A percentile compares a stretch with the other conserved stretches of the same genome.
phyloP scores from a whole-genome alignment of 1,140 invertebrate species.

The Drosophila yakuba region DNA sequence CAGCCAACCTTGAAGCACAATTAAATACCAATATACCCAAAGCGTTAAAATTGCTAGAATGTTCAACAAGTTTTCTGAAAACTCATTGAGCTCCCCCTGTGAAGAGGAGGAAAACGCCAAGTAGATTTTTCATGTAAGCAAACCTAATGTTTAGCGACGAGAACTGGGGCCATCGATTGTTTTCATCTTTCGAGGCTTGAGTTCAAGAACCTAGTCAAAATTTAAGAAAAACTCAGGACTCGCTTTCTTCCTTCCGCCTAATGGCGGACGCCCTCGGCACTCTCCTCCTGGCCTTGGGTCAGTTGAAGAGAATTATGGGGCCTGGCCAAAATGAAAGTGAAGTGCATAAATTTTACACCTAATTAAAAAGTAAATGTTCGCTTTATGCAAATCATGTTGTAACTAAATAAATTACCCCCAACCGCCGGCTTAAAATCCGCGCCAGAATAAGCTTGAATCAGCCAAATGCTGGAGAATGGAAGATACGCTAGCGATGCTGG shows the following conservation, averaged over 20 bases:
- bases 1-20: neutral
- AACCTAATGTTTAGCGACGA: neutral
- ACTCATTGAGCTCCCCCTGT: neutral
- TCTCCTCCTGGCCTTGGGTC: conserved; percentile 12
- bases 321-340: conserved; percentile 66
- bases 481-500: conserved; percentile 12
- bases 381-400: conserved; percentile 83
- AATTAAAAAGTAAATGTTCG: conserved; percentile 82
- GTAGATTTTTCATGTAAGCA: neutral
- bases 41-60: too few relatives aligned
- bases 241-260: neutral
- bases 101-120: neutral
- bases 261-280: too few relatives aligned
- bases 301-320: conserved; percentile 37
- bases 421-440: neutral
- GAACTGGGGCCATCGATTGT: neutral
- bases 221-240: conserved; percentile 1
- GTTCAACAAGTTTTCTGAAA: conserved; percentile 1
- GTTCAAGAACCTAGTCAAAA: conserved; percentile 13
- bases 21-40: neutral
- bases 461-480: conserved; percentile 35
- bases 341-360: conserved; percentile 83
- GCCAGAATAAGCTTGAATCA: conserved; percentile 20
- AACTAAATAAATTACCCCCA: conserved; percentile 76
- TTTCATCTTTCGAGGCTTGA: conserved; percentile 5